These are phyloP conservation scores for Trochalopteron elliotii DNA, from an alignment of 2,113 vertebrate genomes.

Conservation along the genomic window DNA sequence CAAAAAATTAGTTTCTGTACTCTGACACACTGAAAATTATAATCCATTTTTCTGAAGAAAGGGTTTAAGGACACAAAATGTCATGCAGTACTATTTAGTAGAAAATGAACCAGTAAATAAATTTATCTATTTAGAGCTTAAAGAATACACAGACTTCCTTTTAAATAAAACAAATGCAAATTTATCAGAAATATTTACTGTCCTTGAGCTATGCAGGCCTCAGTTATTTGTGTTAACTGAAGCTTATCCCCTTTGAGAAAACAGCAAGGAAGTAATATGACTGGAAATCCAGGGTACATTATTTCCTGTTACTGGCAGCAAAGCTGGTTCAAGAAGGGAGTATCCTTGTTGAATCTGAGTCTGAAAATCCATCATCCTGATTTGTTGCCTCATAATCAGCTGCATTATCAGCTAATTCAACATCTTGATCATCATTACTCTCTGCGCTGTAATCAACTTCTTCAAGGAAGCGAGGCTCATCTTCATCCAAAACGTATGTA, in stretches of 20 bases:
- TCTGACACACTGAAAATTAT: conserved; percentile 49
- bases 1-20: conserved; percentile 39
- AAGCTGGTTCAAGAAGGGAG: conserved; percentile 65
- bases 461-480: conserved; percentile 94
- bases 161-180: conserved; percentile 71
- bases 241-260: conserved; percentile 55
- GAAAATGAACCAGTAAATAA: conserved; percentile 42
- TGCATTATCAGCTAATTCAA: conserved; percentile 73
- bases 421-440: conserved; percentile 90
- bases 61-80: conserved; percentile 56
- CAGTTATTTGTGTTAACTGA: conserved; percentile 45
- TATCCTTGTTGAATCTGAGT: conserved; percentile 80
- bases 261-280: neutral
- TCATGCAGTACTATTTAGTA: conserved; percentile 62
- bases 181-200: conserved; percentile 72
- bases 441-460: conserved; percentile 98
- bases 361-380: conserved; percentile 82
- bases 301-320: conserved; percentile 22
- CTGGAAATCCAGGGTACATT: conserved; percentile 44
- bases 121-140: conserved; percentile 49
- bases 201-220: conserved; percentile 60
- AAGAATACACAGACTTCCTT: conserved; percentile 58
- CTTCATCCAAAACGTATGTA: conserved; percentile 93
- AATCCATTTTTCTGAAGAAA: conserved; percentile 23
- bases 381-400: conserved; percentile 75